phyloP scores from a whole-genome alignment of 2,888 invertebrate genomes.

The Caenorhabditis plicata region DNA sequence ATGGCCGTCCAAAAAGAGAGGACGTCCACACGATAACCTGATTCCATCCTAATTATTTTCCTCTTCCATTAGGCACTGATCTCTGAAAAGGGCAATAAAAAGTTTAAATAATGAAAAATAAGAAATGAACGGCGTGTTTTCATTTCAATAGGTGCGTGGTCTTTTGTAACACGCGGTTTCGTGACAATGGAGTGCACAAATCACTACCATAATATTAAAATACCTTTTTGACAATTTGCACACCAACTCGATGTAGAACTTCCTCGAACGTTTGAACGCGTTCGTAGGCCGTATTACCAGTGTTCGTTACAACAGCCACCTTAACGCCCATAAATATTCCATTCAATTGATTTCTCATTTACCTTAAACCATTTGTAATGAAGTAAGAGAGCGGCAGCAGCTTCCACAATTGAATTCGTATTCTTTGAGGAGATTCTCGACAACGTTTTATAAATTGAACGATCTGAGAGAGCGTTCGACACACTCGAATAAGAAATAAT shows the following conservation, averaged over 20 bases:
- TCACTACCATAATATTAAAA: too few species aligned
- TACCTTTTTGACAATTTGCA: constrained; percentile 56
- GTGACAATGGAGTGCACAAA: too few species aligned
- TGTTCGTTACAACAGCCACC: constrained; percentile 62
- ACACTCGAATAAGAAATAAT: constrained; percentile 62
- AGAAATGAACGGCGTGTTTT: too few species aligned
- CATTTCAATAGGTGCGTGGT: too few species aligned
- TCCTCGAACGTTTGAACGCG: constrained; percentile 58
- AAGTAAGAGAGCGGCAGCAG: constrained; percentile 49
- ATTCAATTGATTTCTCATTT: not conserved
- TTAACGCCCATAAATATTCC: constrained; percentile 1
- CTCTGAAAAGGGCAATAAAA: too few species aligned
- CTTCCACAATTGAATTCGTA: constrained; percentile 59
- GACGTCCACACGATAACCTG: too few species aligned
- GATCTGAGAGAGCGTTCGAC: constrained; percentile 43
- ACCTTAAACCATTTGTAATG: constrained; percentile 59
- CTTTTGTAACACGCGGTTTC: too few species aligned
- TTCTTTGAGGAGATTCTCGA: constrained; percentile 60
- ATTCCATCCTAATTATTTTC: too few species aligned
- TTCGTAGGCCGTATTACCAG: constrained; percentile 57
- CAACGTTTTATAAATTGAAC: constrained; percentile 52
- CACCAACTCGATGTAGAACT: constrained; percentile 51
- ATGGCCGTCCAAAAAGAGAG: too few species aligned
- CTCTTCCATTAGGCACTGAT: too few species aligned
- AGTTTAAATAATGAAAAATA: too few species aligned